Evolutionary conservation across 2,797 vertebrate species (phyloP).

Genomic region (Spinibarbus caldwelli): DNA sequence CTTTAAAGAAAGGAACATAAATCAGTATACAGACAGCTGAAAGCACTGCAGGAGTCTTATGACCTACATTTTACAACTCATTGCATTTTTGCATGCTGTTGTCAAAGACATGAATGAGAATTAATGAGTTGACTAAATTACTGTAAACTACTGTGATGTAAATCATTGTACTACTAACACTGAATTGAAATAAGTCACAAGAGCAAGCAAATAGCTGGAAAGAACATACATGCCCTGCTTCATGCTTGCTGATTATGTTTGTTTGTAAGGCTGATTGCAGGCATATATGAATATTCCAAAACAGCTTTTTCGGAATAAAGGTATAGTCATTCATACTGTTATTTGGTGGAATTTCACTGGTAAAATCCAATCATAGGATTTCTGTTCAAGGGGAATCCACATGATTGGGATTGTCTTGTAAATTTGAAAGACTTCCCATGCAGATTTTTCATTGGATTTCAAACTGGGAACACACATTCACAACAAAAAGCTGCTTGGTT

Average conservation of each 20-base stretch:
- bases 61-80: conserved; percentile 26
- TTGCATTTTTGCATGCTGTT: conserved; percentile 15
- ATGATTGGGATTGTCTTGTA: not conserved
- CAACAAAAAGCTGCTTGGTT: not conserved
- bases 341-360: not conserved
- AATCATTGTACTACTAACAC: conserved; percentile 9
- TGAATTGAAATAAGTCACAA: conserved; percentile 6
- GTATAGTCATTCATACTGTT: not conserved
- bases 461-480: not conserved
- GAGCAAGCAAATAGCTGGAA: conserved; percentile 5
- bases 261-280: not conserved
- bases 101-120: conserved; percentile 30
- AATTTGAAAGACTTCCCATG: not conserved
- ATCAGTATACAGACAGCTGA: conserved; percentile 23
- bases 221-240: not conserved
- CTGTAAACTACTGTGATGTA: not conserved
- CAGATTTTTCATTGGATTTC: not conserved
- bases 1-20: conserved; percentile 20
- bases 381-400: not conserved
- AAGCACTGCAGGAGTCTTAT: conserved; percentile 12
- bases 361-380: not conserved
- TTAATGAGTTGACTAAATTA: conserved; percentile 28
- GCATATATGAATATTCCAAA: not conserved
- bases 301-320: not conserved
- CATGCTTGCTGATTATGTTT: not conserved